phyloP scores from a whole-genome alignment of 2,888 invertebrate genomes.

The Perithous albicinctus region DNA sequence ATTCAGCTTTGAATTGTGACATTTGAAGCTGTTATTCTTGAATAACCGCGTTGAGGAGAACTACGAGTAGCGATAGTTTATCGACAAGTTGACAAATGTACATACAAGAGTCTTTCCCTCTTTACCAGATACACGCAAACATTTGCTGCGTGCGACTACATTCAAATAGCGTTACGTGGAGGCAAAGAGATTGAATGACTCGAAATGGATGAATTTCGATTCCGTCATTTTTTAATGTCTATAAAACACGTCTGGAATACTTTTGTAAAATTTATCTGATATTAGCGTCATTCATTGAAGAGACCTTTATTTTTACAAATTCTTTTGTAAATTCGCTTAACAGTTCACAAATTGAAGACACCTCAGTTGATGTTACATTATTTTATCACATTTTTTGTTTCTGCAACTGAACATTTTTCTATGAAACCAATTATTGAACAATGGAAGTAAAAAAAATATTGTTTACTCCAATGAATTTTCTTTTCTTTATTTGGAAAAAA shows the following conservation, averaged over 20 bases:
- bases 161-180: not conserved
- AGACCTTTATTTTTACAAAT: no score
- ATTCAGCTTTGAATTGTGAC: not conserved
- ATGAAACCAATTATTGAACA: no score
- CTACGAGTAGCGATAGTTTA: constrained; percentile 6
- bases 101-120: not conserved
- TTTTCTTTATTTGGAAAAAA: not conserved
- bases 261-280: not conserved
- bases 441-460: no score
- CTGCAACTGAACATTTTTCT: no score
- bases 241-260: not conserved
- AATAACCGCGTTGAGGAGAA: not conserved
- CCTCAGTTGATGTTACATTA: no score
- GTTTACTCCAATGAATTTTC: no score
- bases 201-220: constrained; percentile 3
- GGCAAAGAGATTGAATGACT: not conserved
- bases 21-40: not conserved
- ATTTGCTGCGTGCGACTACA: not conserved
- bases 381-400: not conserved
- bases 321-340: no score
- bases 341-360: no score
- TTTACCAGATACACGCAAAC: not conserved
- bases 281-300: no score
- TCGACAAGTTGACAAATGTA: constrained; percentile 12
- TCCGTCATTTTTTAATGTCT: not conserved